phyloP scores from a whole-genome alignment of 2,113 vertebrate species.

The Tragelaphus scriptus region DNA sequence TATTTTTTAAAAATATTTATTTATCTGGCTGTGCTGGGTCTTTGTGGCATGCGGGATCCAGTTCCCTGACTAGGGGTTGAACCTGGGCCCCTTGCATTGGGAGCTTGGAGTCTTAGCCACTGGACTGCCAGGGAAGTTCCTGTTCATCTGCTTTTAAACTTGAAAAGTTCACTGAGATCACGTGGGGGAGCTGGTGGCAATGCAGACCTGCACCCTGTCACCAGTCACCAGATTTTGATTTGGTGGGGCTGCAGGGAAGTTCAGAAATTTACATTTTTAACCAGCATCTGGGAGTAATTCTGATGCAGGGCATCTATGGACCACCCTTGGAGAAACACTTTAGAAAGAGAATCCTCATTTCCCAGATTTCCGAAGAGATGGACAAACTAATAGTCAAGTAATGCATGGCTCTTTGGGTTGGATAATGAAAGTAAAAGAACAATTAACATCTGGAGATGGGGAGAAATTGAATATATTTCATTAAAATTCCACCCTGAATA shows the following conservation, averaged over 20 bases:
- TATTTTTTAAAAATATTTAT: not conserved
- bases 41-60: not conserved
- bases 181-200: not conserved
- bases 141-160: not conserved
- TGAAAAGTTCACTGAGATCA: not conserved
- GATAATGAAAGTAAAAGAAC: not conserved
- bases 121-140: not conserved
- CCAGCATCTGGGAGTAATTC: slow-evolving; percentile 27
- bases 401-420: not conserved
- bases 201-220: not conserved
- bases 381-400: not conserved
- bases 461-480: not conserved
- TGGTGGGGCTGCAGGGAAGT: not conserved
- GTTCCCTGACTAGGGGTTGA: not conserved
- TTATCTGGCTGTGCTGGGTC: not conserved
- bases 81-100: not conserved
- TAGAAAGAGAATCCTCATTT: not conserved
- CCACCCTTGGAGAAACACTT: not conserved
- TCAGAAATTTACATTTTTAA: slow-evolving; percentile 7
- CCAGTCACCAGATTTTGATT: not conserved
- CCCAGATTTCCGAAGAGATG: not conserved
- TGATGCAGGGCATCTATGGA: not conserved
- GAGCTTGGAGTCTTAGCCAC: not conserved
- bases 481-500: not conserved
- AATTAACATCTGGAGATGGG: not conserved